Conservation (phyloP, 35 echinoderm and acorn worm genomes). For the Heliocidaris tuberculata region DNA sequence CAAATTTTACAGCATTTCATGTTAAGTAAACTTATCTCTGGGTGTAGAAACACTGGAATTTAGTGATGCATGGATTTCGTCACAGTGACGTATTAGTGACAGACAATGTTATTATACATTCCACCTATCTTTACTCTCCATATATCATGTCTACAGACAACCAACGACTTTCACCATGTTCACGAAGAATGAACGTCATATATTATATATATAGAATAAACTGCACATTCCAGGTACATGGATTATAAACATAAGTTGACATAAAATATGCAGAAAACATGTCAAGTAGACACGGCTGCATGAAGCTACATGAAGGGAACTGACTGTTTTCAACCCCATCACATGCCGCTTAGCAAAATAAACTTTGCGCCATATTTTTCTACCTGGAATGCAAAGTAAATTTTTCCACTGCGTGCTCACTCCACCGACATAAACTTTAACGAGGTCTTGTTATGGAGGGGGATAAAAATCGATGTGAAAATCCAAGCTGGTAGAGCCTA, state of each 20-base stretch:
- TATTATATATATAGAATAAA: not conserved
- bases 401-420: not conserved
- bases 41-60: too few species aligned
- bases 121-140: not conserved
- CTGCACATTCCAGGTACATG: not conserved
- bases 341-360: not conserved
- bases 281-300: not conserved
- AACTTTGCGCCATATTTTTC: not conserved
- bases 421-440: not conserved
- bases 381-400: not conserved
- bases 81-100: not conserved
- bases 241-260: not conserved
- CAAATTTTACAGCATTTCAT: too few species aligned
- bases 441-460: not conserved
- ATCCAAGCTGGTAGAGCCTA: not conserved
- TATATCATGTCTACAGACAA: not conserved
- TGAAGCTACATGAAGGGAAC: not conserved
- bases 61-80: not conserved
- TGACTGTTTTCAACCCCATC: not conserved
- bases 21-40: too few species aligned
- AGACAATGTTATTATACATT: not conserved
- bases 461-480: not conserved
- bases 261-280: constrained; percentile 4
- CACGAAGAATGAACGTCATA: not conserved
- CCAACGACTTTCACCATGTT: not conserved